phyloP scores from a whole-genome alignment of 2,797 vertebrate genomes.

The Amniataba percoides region DNA sequence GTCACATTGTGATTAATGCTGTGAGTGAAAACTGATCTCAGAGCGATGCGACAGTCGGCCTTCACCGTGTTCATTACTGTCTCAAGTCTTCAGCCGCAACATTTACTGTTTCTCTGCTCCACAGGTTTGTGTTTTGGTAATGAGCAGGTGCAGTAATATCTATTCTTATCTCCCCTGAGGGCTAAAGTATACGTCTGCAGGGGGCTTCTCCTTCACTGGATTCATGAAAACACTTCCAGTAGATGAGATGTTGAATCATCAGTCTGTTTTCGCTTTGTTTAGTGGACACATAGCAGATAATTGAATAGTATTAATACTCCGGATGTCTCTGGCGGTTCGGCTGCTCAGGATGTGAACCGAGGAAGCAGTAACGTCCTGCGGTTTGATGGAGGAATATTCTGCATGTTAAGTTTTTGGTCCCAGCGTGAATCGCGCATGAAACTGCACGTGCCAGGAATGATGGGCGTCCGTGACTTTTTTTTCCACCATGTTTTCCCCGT shows the following conservation, averaged over 20 bases:
- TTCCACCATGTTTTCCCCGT: not conserved
- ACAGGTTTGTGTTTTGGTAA: not conserved
- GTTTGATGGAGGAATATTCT: conserved; percentile 27
- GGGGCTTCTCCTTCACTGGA: not conserved
- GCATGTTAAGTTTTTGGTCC: conserved; percentile 38
- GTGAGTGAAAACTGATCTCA: conserved; percentile 8
- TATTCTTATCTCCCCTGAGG: conserved; percentile 10
- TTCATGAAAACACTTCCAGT: conserved; percentile 2
- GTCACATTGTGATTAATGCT: not conserved
- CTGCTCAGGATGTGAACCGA: not conserved
- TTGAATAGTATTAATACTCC: not conserved
- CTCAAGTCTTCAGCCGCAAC: not conserved
- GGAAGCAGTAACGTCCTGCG: conserved; percentile 7
- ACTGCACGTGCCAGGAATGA: conserved; percentile 10
- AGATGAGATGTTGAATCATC: conserved; percentile 11
- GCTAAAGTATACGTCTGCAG: not conserved
- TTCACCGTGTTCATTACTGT: not conserved
- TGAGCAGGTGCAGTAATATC: not conserved
- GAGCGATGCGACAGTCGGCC: too few relatives aligned
- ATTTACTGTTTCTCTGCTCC: not conserved
- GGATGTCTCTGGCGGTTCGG: not conserved
- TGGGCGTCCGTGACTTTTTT: not conserved
- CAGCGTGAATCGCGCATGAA: conserved; percentile 33
- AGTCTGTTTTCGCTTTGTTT: not conserved
- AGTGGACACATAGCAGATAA: not conserved